Conservation (phyloP, 2,888 invertebrate species). For the Lycophotia porphyrea region DNA sequence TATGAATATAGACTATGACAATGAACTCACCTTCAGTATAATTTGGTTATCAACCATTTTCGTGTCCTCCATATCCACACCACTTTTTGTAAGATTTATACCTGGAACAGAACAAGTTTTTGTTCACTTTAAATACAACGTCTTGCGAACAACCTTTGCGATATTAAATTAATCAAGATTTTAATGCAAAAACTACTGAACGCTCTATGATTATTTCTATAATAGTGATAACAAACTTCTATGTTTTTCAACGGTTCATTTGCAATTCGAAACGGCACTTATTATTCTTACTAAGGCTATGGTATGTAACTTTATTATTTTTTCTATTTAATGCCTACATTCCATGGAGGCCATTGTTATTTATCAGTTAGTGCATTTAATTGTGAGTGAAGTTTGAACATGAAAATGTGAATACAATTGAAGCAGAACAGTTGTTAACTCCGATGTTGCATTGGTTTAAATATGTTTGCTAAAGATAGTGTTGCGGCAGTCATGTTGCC, state of each 20-base stretch:
- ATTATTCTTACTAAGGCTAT: conserved; percentile 35
- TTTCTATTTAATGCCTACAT: conserved; percentile 15
- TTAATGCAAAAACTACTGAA: conserved; percentile 37
- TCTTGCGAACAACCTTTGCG: conserved; percentile 23
- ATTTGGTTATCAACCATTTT: conserved; percentile 84
- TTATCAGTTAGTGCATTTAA: conserved; percentile 18
- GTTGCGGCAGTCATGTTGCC: neutral
- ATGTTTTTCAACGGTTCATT: conserved; percentile 60
- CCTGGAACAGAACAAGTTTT: conserved; percentile 78
- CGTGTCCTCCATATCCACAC: conserved; percentile 80
- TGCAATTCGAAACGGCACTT: conserved; percentile 48
- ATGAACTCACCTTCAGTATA: conserved; percentile 82
- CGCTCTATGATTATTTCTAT: conserved; percentile 26
- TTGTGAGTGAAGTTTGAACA: conserved; percentile 11
- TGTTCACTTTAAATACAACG: conserved; percentile 35
- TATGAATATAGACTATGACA: neutral
- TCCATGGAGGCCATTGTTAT: conserved; percentile 16
- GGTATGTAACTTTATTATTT: conserved; percentile 11
- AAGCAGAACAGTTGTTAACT: conserved; percentile 5
- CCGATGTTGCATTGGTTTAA: conserved; percentile 8
- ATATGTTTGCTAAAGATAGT: neutral
- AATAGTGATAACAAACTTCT: conserved; percentile 40
- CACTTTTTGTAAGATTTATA: conserved; percentile 88
- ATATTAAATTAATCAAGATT: conserved; percentile 48
- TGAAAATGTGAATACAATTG: conserved; percentile 5